Evolutionary conservation across 1,140 invertebrate genomes (phyloP), one percentile per base, ranked within the genome.

Genomic region (Ostrea denselamellosa): DNA sequence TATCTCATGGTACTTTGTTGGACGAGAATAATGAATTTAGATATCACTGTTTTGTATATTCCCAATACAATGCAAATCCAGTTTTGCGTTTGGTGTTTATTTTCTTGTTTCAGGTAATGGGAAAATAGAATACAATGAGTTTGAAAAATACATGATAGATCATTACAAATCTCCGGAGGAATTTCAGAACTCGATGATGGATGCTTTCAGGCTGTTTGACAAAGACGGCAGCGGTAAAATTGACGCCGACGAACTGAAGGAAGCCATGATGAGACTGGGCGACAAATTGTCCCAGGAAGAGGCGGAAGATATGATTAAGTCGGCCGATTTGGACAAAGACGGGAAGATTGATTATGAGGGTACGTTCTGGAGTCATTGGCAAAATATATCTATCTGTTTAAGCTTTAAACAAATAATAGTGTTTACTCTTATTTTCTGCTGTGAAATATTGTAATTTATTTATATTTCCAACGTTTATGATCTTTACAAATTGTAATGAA

Each of bases 121-220:
- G 34, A 89, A 71, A 44, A 88, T 92, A 51, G 91, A 92, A 25
- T 91, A 91, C 58, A 77, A 89, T 8, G 91, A 92, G 68, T 92
- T 92, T 56, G 52, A 83, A 53, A 53, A 54, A 68, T 91, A 86
- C 77, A 90, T 90, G 90, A 65, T 58, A 25, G 28, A 85, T 9
- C 87, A 87, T 62, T 51, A 71, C 25, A 87, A 85, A 52, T 17
- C 85, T 34, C 28, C 34, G 22, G 85, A 83, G 0, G 85, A 83
- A 12, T 51, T 22, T 25, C 54, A 85, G 17, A 85, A 86, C 25
- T 98, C 99, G 95, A 99, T 99, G 95, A 96, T 98, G 95, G 98
- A 99, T 96, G 98, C 98, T 90, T 99, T 99, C 97, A 97, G 98
- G 96, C 98, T 99, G 90, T 99, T 99, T 95, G 98, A 99, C 95